Percentiles rank a stretch among this genome's conserved stretches.
Evolutionary conservation across 2,797 vertebrate species (phyloP).

Genomic region (Danio aesculapii): DNA sequence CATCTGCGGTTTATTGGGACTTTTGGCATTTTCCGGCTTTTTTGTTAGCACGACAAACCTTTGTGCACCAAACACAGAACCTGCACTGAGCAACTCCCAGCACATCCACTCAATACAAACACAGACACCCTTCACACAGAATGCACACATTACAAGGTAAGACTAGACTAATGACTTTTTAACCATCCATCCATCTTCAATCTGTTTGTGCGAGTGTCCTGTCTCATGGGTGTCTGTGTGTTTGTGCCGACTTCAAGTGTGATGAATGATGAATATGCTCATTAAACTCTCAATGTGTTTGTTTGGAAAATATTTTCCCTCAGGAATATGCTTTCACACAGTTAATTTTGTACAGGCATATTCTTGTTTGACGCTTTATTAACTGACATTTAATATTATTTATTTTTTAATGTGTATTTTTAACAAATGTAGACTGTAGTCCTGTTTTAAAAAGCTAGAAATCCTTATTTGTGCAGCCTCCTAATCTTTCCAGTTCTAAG

Average conservation of each 20-base stretch:
- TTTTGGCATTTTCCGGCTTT: background rate
- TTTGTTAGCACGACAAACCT: constrained; percentile 4
- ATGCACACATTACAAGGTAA: background rate
- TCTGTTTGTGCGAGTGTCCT: background rate
- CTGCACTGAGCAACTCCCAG: constrained; percentile 8
- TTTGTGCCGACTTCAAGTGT: constrained; percentile 6
- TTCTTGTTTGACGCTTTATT: background rate
- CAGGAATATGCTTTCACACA: background rate
- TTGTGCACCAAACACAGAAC: constrained; percentile 26
- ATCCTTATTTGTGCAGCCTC: background rate
- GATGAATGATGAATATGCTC: constrained; percentile 11
- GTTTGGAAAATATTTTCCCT: constrained; percentile 4
- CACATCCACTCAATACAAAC: background rate
- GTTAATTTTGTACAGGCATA: background rate
- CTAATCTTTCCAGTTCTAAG: background rate
- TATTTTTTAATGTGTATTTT: background rate
- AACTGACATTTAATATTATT: constrained; percentile 6
- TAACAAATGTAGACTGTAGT: background rate
- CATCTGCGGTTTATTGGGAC: constrained; percentile 25
- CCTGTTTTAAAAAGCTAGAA: background rate
- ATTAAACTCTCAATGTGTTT: constrained; percentile 13
- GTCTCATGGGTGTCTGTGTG: background rate
- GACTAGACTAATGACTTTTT: constrained; percentile 14
- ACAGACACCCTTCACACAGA: background rate
- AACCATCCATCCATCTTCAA: background rate